These are phyloP conservation scores for Leucosticte australis DNA, from an alignment of 2,113 vertebrate species.

Conservation along the genomic window DNA sequence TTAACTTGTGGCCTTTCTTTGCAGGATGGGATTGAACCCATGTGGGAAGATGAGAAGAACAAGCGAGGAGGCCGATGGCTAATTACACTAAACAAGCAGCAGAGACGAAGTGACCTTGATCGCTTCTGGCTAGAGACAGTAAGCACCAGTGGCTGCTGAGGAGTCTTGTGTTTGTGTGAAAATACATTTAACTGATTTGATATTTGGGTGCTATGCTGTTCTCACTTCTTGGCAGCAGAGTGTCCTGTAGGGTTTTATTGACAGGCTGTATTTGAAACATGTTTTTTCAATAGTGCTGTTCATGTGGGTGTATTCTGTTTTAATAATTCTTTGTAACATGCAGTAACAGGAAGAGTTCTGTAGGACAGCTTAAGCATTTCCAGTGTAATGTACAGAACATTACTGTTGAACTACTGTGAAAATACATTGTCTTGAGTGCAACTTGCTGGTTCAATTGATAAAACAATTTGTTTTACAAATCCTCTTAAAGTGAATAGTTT, in stretches of 20 bases:
- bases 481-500: background rate
- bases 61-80: slow-evolving; percentile 93
- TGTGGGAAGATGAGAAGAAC: slow-evolving; percentile 98
- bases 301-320: background rate
- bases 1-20: background rate
- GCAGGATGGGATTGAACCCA: slow-evolving; percentile 96
- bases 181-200: background rate
- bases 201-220: background rate
- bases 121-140: slow-evolving; percentile 99
- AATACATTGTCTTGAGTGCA: background rate
- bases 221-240: background rate
- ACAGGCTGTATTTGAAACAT: background rate
- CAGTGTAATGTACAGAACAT: background rate
- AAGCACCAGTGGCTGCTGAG: slow-evolving; percentile 19
- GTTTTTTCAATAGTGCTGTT: background rate
- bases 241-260: background rate
- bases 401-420: background rate
- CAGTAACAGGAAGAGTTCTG: background rate
- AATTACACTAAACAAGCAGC: slow-evolving; percentile 95
- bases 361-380: background rate
- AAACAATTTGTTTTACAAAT: background rate
- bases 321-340: background rate
- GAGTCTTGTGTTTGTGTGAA: background rate
- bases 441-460: background rate
- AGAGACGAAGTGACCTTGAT: slow-evolving; percentile 92